Conservation (phyloP, 2,888 invertebrate species). For the Crossocerus cetratus region DNA sequence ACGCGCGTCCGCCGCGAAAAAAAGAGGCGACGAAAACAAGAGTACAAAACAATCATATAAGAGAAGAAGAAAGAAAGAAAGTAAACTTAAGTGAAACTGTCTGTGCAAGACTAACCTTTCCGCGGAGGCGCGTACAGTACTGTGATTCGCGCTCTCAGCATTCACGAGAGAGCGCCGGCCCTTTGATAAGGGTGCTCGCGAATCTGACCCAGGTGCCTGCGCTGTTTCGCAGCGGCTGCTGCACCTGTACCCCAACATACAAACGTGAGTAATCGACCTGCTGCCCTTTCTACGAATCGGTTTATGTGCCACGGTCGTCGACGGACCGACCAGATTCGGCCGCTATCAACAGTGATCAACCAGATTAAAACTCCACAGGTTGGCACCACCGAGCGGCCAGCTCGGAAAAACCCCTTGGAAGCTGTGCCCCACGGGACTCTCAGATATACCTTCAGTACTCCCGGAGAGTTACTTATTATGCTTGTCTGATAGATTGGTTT, state of each 20-base stretch:
- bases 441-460: neutral
- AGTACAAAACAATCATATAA: slow-evolving; percentile 21
- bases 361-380: slow-evolving; percentile 38
- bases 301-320: slow-evolving; percentile 41
- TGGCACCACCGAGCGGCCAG: slow-evolving; percentile 19
- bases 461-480: neutral
- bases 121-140: slow-evolving; percentile 71
- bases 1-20: neutral
- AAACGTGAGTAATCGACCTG: slow-evolving; percentile 52
- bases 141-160: slow-evolving; percentile 64
- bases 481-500: neutral
- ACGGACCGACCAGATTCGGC: slow-evolving; percentile 27
- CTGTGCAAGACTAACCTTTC: slow-evolving; percentile 76
- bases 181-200: slow-evolving; percentile 99
- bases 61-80: slow-evolving; percentile 31
- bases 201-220: slow-evolving; percentile 90
- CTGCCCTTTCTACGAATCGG: slow-evolving; percentile 26
- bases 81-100: slow-evolving; percentile 57
- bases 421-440: neutral
- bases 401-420: neutral
- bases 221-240: slow-evolving; percentile 88
- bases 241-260: slow-evolving; percentile 86
- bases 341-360: slow-evolving; percentile 48
- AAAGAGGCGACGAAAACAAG: slow-evolving; percentile 3
- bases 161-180: slow-evolving; percentile 89